phyloP scores from a whole-genome alignment of 2,797 vertebrate genomes.

The Parauchenoglanis ngamensis region DNA sequence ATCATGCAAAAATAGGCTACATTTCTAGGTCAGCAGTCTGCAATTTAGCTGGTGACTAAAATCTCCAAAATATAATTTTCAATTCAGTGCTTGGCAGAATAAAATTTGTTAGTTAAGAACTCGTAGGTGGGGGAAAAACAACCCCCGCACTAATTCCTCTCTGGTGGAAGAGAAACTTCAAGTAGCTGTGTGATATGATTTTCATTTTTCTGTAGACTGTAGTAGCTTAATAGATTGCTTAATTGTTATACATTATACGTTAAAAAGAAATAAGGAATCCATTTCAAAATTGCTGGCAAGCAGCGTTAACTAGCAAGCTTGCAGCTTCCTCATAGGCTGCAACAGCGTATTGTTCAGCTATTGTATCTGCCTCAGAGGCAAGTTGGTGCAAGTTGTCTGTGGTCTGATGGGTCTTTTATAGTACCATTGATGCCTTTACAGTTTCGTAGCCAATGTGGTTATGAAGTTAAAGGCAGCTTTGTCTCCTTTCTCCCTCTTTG shows the following conservation, averaged over 20 bases:
- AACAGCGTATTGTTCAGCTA: not conserved
- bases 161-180: not conserved
- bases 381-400: slow-evolving; percentile 9
- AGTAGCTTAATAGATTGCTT: not conserved
- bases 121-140: not conserved
- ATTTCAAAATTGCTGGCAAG: not conserved
- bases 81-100: not conserved
- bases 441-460: not conserved
- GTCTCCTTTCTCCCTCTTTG: slow-evolving; percentile 2
- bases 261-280: not conserved
- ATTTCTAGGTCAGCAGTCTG: not conserved
- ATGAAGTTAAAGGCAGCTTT: not conserved
- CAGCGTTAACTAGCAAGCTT: not conserved
- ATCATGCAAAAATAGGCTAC: not conserved
- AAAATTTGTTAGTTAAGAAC: not conserved
- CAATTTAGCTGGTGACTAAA: not conserved
- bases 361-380: not conserved
- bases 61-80: not conserved
- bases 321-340: not conserved
- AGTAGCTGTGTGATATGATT: not conserved
- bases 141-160: not conserved
- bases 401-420: not conserved
- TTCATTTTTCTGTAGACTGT: not conserved
- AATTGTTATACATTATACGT: not conserved
- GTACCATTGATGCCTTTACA: slow-evolving; percentile 10